Evolutionary conservation across 2,888 invertebrate genomes (phyloP).

Genomic region (Aphelenchoides bicaudatus): DNA sequence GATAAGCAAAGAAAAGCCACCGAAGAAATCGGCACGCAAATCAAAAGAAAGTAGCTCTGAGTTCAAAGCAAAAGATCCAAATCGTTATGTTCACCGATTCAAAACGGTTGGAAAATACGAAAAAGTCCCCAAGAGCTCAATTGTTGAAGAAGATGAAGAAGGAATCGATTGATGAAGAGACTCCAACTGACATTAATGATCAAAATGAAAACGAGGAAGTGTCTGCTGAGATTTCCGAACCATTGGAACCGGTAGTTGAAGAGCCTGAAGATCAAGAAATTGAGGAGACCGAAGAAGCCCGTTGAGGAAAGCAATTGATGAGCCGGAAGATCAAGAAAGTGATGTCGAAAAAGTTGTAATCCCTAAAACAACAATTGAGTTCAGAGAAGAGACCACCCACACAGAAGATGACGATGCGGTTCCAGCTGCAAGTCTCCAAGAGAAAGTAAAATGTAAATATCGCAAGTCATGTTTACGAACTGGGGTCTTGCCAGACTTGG

Average conservation of each 20-base stretch:
- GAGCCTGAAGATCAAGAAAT: background rate
- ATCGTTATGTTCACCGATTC: slow-evolving; percentile 16
- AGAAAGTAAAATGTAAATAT: slow-evolving; percentile 14
- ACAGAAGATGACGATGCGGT: background rate
- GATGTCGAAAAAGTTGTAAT: slow-evolving; percentile 4
- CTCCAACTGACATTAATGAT: background rate
- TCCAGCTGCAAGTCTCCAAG: background rate
- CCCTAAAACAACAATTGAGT: background rate
- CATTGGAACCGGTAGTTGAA: background rate
- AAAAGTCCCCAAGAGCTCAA: slow-evolving; percentile 16
- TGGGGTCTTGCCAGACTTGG: slow-evolving; percentile 8
- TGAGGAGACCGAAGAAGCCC: background rate
- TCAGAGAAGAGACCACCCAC: no score
- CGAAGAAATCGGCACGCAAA: slow-evolving; percentile 22
- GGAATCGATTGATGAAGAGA: slow-evolving; percentile 16
- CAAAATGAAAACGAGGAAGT: background rate
- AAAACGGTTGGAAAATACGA: slow-evolving; percentile 23
- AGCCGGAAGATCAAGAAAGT: slow-evolving; percentile 8
- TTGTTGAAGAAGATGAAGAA: slow-evolving; percentile 23
- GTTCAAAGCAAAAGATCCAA: slow-evolving; percentile 20
- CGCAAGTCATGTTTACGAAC: slow-evolving; percentile 23
- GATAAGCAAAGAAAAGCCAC: slow-evolving; percentile 2
- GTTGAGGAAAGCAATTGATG: background rate
- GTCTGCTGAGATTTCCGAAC: background rate
- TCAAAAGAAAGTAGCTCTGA: slow-evolving; percentile 25